Percentiles rank a stretch among this genome's conserved stretches.
These are phyloP conservation scores for Mystacornis crossleyi DNA, from an alignment of 2,113 vertebrate genomes.

Conservation along the genomic window DNA sequence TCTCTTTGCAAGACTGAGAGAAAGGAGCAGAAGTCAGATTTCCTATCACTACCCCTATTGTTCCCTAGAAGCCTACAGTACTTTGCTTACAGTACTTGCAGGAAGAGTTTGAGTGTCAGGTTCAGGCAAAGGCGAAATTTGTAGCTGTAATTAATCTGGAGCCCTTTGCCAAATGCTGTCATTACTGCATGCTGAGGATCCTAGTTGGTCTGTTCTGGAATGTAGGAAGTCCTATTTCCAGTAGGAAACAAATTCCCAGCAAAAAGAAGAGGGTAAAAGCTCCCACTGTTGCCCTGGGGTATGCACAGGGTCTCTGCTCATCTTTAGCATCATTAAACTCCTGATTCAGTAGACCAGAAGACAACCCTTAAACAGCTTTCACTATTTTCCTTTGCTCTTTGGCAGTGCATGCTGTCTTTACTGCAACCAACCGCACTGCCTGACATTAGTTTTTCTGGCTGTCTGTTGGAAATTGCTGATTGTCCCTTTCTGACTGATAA, in stretches of 20 bases:
- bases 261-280: neutral
- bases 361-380: neutral
- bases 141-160: neutral
- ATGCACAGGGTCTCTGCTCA: neutral
- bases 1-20: neutral
- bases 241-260: neutral
- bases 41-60: neutral
- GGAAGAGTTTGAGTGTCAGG: neutral
- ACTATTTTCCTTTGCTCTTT: neutral
- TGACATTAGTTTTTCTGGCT: neutral
- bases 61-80: neutral
- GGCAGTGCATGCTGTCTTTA: neutral
- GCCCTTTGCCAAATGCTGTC: neutral
- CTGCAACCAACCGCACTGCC: neutral
- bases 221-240: neutral
- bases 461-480: neutral
- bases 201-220: neutral
- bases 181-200: neutral
- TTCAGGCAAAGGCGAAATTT: neutral
- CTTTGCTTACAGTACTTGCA: neutral
- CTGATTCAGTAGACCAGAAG: neutral
- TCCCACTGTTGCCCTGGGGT: neutral
- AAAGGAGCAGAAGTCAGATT: neutral
- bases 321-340: neutral
- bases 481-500: neutral